Conservation (phyloP, 2,888 invertebrate species). For the Leistus spinibarbis region DNA sequence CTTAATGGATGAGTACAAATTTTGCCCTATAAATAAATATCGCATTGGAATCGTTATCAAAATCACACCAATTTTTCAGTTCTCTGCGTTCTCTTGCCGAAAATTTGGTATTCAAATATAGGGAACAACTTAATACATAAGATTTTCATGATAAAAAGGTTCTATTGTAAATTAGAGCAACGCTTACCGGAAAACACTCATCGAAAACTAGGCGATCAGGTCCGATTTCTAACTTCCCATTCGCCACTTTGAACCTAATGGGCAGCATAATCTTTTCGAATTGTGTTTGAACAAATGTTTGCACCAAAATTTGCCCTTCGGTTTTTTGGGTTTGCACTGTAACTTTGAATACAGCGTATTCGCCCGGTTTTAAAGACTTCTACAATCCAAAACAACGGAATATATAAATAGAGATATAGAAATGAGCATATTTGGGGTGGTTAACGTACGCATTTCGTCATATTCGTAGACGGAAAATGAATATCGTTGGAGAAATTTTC, state of each 20-base stretch:
- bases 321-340: conserved; percentile 70
- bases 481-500: conserved; percentile 55
- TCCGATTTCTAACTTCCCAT: conserved; percentile 73
- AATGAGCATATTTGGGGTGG: conserved; percentile 5
- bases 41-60: not conserved
- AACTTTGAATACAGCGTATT: conserved; percentile 74
- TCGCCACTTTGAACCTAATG: conserved; percentile 76
- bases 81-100: too few species aligned
- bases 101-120: too few species aligned
- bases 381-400: conserved; percentile 51
- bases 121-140: too few species aligned
- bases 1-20: conserved; percentile 77
- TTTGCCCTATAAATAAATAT: conserved; percentile 67
- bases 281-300: conserved; percentile 74
- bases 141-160: too few species aligned
- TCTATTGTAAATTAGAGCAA: not conserved
- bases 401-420: conserved; percentile 17
- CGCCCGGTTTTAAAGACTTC: conserved; percentile 63
- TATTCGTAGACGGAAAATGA: conserved; percentile 54
- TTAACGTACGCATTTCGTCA: conserved; percentile 54
- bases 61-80: too few species aligned
- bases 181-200: conserved; percentile 80
- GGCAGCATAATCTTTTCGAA: conserved; percentile 72
- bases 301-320: conserved; percentile 71
- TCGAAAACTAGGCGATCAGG: conserved; percentile 73